Evolutionary conservation across 2,113 vertebrate genomes (phyloP), one percentile per base, ranked within the genome.

Genomic region (Thalassarche chlororhynchos): DNA sequence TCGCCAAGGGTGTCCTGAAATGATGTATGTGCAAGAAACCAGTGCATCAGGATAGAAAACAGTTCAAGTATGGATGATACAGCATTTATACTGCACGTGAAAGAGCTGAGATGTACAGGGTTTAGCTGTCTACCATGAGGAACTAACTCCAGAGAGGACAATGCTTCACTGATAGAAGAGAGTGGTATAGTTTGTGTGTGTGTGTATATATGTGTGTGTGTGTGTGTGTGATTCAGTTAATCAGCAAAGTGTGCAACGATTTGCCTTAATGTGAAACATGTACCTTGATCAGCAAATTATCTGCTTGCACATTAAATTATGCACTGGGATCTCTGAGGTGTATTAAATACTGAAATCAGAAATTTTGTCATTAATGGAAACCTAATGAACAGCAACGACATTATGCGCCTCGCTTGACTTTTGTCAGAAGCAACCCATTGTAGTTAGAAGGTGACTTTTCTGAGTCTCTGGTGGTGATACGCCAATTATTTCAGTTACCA

Each of bases 241-340:
- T 79, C 91, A 77, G 77, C 72, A 91, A 87, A 93, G 66, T 83
- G 62, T 58, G 70, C 46, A 65, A 89, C 81, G 62, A 62, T 91
- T 87, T 94, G 58, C 66, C 38, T 87, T 95, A 74, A 92, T 96
- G 61, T 10, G 14, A 95, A 93, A 47, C 38, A 5, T n/a, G 58
- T 76, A 89, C 81, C 78, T 96, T 93, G 89, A 96, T 97, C 93
- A 94, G 94, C 93, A 94, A 85, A 89, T 96, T 96, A 97, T 87
- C 81, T 93, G 44, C 93, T 89, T 91, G 84, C 70, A 46, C 81
- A 36, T 95, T 96, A 96, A 95, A 89, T 96, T 93, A 91, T 72
- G 66, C 46, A 31, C 62, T 29, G 14, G 94, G 94, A 96, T 97
- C 87, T 97, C 95, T 70, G 91, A 87, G 54, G 72, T 89, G 74